Percentiles rank a stretch among this genome's conserved stretches.
These are phyloP conservation scores for Trachurus trachurus DNA, from an alignment of 2,797 vertebrate species.

Conservation along the genomic window DNA sequence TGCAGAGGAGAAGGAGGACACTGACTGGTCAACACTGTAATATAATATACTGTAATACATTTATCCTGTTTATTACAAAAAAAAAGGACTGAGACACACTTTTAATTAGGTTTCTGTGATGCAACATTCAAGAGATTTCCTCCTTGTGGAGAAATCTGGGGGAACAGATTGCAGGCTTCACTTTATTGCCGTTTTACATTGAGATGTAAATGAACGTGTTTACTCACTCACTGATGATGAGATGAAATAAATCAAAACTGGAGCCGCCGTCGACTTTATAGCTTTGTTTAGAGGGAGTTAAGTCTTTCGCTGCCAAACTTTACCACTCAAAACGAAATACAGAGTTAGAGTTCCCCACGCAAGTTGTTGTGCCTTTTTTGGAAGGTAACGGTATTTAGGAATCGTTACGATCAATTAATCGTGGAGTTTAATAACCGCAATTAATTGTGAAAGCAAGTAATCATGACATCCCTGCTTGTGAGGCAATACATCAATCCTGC, in stretches of 20 bases:
- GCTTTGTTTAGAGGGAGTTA: no score
- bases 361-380: no score
- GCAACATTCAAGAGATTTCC: slow-evolving; percentile 1
- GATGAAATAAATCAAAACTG: not conserved
- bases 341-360: no score
- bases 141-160: not conserved
- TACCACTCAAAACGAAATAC: no score
- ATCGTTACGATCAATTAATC: no score
- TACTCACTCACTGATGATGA: not conserved
- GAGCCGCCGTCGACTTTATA: not conserved
- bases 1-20: no score
- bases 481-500: no score
- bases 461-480: no score
- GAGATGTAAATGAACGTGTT: not conserved
- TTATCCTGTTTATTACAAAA: not conserved
- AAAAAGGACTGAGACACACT: not conserved
- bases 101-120: slow-evolving; percentile 2
- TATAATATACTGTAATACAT: not conserved
- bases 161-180: not conserved
- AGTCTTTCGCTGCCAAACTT: no score
- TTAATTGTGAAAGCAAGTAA: no score
- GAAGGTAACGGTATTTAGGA: no score
- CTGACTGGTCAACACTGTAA: not conserved
- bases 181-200: slow-evolving; percentile 3
- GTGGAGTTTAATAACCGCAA: no score